Evolutionary conservation across 2,113 vertebrate species (phyloP).

Genomic region (Myotis davidii): DNA sequence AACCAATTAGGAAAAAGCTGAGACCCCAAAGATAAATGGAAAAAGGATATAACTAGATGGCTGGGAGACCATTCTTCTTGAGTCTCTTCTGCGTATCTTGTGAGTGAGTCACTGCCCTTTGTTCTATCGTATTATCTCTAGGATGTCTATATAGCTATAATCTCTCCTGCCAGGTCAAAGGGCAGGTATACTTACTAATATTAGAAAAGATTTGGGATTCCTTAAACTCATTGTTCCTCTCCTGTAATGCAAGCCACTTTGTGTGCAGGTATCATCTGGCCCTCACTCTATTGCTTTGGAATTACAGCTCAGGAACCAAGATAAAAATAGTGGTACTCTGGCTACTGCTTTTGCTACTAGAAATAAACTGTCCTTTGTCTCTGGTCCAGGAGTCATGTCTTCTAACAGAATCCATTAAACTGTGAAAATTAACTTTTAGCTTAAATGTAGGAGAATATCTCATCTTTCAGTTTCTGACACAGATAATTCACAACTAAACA

Average conservation of each 20-base stretch:
- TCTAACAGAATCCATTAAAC: background rate
- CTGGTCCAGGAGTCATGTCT: background rate
- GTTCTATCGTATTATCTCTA: background rate
- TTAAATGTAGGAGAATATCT: background rate
- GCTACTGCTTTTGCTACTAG: slow-evolving; percentile 10
- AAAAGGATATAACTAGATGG: background rate
- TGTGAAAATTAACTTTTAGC: slow-evolving; percentile 18
- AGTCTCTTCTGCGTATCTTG: background rate
- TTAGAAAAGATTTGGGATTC: background rate
- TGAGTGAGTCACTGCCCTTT: background rate
- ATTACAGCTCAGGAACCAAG: background rate
- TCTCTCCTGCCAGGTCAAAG: background rate
- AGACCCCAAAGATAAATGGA: background rate
- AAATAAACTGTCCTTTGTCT: background rate
- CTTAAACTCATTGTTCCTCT: background rate
- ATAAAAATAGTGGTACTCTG: background rate
- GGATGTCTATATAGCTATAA: background rate
- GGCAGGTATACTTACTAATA: background rate
- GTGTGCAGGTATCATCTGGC: background rate
- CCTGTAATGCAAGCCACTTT: background rate
- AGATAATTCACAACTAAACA: slow-evolving; percentile 41
- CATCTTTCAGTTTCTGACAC: slow-evolving; percentile 19
- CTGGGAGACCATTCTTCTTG: background rate
- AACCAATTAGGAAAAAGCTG: background rate
- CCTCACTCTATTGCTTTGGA: background rate